These are phyloP conservation scores for Laticauda laticaudata DNA, from an alignment of 2,113 vertebrate species.

Conservation along the genomic window DNA sequence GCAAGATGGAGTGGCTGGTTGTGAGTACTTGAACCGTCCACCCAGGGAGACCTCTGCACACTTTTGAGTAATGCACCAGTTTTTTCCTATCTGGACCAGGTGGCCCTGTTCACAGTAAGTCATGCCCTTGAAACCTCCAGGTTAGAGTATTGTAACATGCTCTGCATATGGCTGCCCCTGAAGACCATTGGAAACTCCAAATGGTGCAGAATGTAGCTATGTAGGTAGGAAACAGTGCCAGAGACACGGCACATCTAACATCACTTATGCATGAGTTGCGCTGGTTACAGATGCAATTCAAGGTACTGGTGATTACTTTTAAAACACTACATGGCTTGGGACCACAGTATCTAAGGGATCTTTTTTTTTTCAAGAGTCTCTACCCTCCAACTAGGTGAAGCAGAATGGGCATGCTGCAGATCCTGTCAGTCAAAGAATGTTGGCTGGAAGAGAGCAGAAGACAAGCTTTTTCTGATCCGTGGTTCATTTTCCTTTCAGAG, in stretches of 20 bases:
- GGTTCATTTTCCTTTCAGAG: no score
- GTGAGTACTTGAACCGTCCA: background rate
- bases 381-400: no score
- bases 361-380: no score
- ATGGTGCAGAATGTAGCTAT: background rate
- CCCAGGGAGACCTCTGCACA: background rate
- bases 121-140: no score
- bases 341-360: background rate
- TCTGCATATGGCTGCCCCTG: background rate
- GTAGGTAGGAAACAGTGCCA: background rate
- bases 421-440: no score
- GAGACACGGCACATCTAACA: background rate
- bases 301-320: background rate
- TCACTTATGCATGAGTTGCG: background rate
- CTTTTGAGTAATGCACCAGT: background rate
- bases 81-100: background rate
- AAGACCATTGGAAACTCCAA: background rate
- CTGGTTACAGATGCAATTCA: background rate
- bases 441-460: no score
- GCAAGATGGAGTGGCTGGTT: background rate
- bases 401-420: no score
- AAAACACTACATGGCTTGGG: background rate
- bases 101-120: background rate
- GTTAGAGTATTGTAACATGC: background rate
- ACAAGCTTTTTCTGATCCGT: no score